Evolutionary conservation across 2,797 vertebrate genomes (phyloP).

Genomic region (Uromys caudimaculatus): DNA sequence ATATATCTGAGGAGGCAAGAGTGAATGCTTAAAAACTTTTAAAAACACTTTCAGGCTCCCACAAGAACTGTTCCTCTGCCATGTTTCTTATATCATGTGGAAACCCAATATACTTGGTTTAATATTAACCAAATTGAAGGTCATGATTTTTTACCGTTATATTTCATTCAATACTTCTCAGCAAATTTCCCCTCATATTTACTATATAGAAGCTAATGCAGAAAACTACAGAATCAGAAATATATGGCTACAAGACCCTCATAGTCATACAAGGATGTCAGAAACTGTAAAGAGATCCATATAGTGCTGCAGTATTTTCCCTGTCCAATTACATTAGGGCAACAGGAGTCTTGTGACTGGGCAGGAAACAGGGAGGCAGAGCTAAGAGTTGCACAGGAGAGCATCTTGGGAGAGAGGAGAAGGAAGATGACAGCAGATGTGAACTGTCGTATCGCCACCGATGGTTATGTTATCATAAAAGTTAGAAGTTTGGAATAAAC

Average conservation of each 20-base stretch:
- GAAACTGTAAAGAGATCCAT: neutral
- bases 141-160: neutral
- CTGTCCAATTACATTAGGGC: too few relatives aligned
- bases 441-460: too few relatives aligned
- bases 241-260: neutral
- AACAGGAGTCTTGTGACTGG: too few relatives aligned
- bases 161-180: neutral
- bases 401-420: too few relatives aligned
- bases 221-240: neutral
- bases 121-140: neutral
- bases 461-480: too few relatives aligned
- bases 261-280: neutral
- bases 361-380: too few relatives aligned
- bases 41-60: neutral
- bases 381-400: too few relatives aligned
- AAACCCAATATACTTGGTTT: neutral
- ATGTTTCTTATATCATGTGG: neutral
- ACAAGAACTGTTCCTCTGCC: neutral
- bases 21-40: neutral
- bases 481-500: too few relatives aligned
- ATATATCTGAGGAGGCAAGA: neutral
- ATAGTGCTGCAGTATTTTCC: too few relatives aligned
- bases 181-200: neutral
- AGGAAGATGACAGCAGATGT: too few relatives aligned
- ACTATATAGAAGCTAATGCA: fast-evolving